phyloP scores from a whole-genome alignment of 2,797 vertebrate genomes.

The Aphelocoma californica region DNA sequence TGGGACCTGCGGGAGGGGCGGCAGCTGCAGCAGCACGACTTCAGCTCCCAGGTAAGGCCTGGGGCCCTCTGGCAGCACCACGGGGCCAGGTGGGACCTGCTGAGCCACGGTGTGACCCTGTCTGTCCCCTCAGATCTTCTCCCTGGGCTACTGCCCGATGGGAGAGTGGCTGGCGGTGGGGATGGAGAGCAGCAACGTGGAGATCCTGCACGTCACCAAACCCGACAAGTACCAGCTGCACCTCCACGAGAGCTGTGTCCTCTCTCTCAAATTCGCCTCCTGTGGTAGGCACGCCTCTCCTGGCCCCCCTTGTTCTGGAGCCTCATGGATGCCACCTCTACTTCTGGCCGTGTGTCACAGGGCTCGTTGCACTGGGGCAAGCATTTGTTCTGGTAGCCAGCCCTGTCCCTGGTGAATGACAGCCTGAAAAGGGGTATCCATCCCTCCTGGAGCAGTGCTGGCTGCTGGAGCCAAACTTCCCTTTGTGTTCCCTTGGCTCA shows the following conservation, averaged over 20 bases:
- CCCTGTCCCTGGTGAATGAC: neutral
- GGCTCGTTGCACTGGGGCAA: accelerated
- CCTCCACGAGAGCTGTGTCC: slow-evolving; percentile 43
- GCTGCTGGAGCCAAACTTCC: neutral
- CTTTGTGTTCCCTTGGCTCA: neutral
- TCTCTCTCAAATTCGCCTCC: slow-evolving; percentile 84
- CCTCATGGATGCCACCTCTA: neutral
- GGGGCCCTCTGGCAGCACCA: neutral
- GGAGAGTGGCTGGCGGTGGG: slow-evolving; percentile 43
- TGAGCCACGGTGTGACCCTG: neutral
- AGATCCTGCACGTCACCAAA: slow-evolving; percentile 80
- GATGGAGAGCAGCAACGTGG: slow-evolving; percentile 79
- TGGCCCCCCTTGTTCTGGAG: neutral
- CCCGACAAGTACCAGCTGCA: slow-evolving; percentile 78
- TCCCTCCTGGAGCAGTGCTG: neutral
- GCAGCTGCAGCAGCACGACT: slow-evolving; percentile 81
- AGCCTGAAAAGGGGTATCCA: accelerated
- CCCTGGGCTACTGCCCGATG: slow-evolving; percentile 8
- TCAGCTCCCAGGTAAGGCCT: slow-evolving; percentile 3
- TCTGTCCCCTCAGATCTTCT: neutral
- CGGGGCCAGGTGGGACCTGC: neutral
- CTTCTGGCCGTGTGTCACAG: accelerated
- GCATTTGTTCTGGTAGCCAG: neutral
- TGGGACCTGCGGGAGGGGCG: slow-evolving; percentile 87
- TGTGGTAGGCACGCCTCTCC: slow-evolving; percentile 62